Evolutionary conservation across 2,888 invertebrate genomes (phyloP).

Genomic region (Scrobipalpa atriplicella): DNA sequence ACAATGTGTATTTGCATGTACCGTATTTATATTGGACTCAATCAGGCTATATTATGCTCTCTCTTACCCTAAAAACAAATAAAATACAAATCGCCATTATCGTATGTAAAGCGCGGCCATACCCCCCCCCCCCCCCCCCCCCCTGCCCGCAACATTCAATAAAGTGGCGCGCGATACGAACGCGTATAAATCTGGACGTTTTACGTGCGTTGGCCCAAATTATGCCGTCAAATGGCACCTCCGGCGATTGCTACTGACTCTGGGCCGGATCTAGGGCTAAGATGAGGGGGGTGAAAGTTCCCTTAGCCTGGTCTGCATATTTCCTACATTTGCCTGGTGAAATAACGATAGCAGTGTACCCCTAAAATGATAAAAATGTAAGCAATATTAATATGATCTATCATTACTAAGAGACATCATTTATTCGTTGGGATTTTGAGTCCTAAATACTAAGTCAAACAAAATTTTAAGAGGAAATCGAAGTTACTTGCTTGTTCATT

Average conservation of each 20-base stretch:
- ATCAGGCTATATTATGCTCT: background rate
- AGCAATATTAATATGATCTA: no score
- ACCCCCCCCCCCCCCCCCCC: conserved; percentile 56
- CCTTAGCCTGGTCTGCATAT: background rate
- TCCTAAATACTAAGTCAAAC: no score
- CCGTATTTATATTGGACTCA: background rate
- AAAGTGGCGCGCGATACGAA: conserved; percentile 58
- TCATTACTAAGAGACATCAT: no score
- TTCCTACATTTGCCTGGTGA: no score
- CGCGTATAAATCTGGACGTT: conserved; percentile 74
- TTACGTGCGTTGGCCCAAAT: conserved; percentile 74
- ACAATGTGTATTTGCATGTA: no score
- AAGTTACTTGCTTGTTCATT: no score
- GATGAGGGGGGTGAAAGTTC: background rate
- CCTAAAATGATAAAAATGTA: no score
- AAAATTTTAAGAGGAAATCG: no score
- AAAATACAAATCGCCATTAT: conserved; percentile 24
- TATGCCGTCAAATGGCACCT: conserved; percentile 76
- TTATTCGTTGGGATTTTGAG: no score
- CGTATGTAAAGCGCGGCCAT: conserved; percentile 48
- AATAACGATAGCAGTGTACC: no score
- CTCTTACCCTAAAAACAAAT: background rate
- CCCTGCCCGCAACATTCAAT: conserved; percentile 73
- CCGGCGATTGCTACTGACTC: conserved; percentile 45
- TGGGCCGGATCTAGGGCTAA: background rate